phyloP scores from a whole-genome alignment of 2,888 invertebrate species.

The Buathra laborator region DNA sequence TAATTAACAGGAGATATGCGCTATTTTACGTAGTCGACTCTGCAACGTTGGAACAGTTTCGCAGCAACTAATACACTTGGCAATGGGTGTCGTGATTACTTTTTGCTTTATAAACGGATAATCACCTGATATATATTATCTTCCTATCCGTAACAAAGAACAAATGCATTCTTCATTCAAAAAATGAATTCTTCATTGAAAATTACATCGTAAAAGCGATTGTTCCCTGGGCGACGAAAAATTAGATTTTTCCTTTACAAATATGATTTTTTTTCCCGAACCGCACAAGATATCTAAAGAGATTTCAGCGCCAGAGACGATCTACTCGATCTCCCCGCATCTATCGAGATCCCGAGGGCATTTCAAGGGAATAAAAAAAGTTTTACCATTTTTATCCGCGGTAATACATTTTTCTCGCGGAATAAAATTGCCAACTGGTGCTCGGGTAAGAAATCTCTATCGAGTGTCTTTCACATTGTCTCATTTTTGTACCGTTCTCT shows the following conservation, averaged over 20 bases:
- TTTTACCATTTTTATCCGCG: not conserved
- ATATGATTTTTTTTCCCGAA: not conserved
- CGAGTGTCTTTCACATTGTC: slow-evolving; percentile 18
- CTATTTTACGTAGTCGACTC: not conserved
- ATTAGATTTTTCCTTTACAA: not conserved
- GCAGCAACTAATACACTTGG: not conserved
- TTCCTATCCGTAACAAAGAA: not conserved
- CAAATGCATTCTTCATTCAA: not conserved
- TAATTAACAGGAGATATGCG: no score
- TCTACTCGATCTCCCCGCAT: not conserved
- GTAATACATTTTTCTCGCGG: slow-evolving; percentile 34
- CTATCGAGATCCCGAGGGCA: slow-evolving; percentile 16
- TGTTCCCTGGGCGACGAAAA: not conserved
- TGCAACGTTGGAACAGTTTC: not conserved
- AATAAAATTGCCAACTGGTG: slow-evolving; percentile 31
- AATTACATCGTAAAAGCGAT: not conserved
- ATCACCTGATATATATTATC: not conserved
- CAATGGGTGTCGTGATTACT: not conserved
- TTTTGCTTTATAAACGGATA: not conserved
- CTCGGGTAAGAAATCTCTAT: not conserved
- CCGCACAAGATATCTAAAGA: not conserved
- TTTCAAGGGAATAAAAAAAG: not conserved
- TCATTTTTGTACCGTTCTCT: slow-evolving; percentile 9
- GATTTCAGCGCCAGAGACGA: slow-evolving; percentile 16
- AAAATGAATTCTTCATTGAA: not conserved